Base-by-base conservation (phyloP, 2,113 vertebrate genomes). In the Poeciliopsis retropinna region DNA sequence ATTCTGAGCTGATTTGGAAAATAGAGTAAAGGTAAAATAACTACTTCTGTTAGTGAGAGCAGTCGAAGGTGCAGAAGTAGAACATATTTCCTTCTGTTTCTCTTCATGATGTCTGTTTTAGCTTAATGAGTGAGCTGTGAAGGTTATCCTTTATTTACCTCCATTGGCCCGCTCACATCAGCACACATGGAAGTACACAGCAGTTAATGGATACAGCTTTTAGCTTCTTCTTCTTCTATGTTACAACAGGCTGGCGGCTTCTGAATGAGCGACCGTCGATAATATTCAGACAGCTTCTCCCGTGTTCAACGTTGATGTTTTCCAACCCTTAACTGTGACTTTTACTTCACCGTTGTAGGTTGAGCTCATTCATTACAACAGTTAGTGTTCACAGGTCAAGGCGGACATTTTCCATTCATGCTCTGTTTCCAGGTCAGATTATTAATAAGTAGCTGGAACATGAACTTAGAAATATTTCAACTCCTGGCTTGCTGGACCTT, bases 61-160 rank as follows among this genome's bases (percentile, higher is more conserved):
- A 54, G 41, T 4, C 17, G 13, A 44, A 44, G 13, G 4, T 14
- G 41, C 13, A 44, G 12, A 44, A 44, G 15, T 17, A 44, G 13
- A 44, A 44, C 13, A 44, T 15, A 15, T 44, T 44, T 17, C 39
- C 39, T 13, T 44, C 41, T 15, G 41, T 44, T 44, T 44, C 3
- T 41, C 39, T 41, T 41, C 47, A 64, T 64, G 63, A 68, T 61
- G 70, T 86, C 34, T 61, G 44, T 65, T 81, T 80, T 73, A 39
- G 44, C 80, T 79, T 87, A 87, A 90, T 85, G 70, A 64, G 10
- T 88, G 72, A 76, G 39, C 80, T 66, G 80, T 76, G 70, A 17
- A 17, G 41, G 14, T 44, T 44, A 17, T 39, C 39, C 39, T 39
- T 39, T 39, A 39, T 39, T 11, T 15, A 44, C 41, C 62, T 39